phyloP scores from a whole-genome alignment of 1,140 invertebrate species.

The Epicauta chinensis region DNA sequence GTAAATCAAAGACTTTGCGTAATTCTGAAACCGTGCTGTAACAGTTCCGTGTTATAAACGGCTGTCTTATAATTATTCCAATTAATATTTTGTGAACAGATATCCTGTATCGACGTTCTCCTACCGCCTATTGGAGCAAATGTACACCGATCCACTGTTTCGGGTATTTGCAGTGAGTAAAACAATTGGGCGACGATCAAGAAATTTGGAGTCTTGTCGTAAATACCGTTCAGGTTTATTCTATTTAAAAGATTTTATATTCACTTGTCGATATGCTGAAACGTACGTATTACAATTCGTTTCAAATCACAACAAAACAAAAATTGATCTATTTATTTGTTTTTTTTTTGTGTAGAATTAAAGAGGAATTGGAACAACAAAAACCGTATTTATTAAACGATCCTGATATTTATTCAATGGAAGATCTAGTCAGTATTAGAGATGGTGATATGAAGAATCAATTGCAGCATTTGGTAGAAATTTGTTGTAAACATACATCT shows the following conservation, averaged over 20 bases:
- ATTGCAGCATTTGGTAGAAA: slow-evolving; percentile 54
- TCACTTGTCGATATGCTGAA: slow-evolving; percentile 56
- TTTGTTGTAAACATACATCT: slow-evolving; percentile 57
- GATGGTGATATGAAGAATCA: slow-evolving; percentile 53
- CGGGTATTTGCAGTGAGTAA: slow-evolving; percentile 66
- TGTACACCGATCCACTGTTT: slow-evolving; percentile 74
- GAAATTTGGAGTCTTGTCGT: slow-evolving; percentile 54
- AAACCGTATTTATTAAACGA: slow-evolving; percentile 57
- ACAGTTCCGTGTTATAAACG: too few species aligned
- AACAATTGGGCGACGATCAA: slow-evolving; percentile 56
- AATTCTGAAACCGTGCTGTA: too few species aligned
- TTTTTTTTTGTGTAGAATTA: slow-evolving; percentile 46
- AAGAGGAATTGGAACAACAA: slow-evolving; percentile 52
- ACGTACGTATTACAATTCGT: slow-evolving; percentile 46
- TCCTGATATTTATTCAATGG: slow-evolving; percentile 68
- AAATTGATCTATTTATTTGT: slow-evolving; percentile 20
- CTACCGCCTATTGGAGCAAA: slow-evolving; percentile 67
- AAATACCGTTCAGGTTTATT: slow-evolving; percentile 58
- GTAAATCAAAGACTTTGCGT: too few species aligned
- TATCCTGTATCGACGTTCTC: slow-evolving; percentile 81
- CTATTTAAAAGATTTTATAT: slow-evolving; percentile 63
- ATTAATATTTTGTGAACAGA: too few species aligned
- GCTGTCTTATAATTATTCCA: too few species aligned
- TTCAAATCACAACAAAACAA: not conserved
- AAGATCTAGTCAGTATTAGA: slow-evolving; percentile 66